phyloP scores from a whole-genome alignment of 2,888 invertebrate species.

The Protophormia terraenovae region DNA sequence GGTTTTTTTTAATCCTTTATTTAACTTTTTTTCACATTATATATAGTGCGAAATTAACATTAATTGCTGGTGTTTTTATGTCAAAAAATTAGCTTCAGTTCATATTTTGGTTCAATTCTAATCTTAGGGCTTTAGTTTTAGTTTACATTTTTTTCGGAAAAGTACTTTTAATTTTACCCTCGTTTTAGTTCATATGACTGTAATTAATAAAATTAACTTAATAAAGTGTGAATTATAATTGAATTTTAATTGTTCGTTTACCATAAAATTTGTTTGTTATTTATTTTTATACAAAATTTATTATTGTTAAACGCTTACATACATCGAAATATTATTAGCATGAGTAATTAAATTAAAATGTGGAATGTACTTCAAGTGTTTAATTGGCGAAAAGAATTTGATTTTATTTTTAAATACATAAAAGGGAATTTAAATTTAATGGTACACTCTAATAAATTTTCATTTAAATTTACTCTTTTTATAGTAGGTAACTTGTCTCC shows the following conservation, averaged over 20 bases:
- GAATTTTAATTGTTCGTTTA: constrained; percentile 36
- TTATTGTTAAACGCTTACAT: background rate
- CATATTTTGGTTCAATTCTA: no score
- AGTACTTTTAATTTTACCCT: background rate
- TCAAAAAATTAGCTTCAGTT: no score
- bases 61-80: no score
- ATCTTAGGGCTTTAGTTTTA: no score
- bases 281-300: background rate
- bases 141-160: no score
- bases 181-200: background rate
- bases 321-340: background rate
- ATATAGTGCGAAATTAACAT: no score
- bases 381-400: background rate
- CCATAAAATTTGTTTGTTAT: background rate
- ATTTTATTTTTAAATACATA: background rate
- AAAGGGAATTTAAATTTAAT: background rate
- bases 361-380: background rate
- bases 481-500: no score
- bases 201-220: constrained; percentile 34
- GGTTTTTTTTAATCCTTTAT: no score
- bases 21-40: no score
- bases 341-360: background rate
- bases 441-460: no score
- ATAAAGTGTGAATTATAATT: constrained; percentile 36
- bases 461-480: no score